Evolutionary conservation across 2,888 invertebrate genomes (phyloP), one percentile per base, ranked within the genome.

Genomic region (Caenorhabditis sp.): DNA sequence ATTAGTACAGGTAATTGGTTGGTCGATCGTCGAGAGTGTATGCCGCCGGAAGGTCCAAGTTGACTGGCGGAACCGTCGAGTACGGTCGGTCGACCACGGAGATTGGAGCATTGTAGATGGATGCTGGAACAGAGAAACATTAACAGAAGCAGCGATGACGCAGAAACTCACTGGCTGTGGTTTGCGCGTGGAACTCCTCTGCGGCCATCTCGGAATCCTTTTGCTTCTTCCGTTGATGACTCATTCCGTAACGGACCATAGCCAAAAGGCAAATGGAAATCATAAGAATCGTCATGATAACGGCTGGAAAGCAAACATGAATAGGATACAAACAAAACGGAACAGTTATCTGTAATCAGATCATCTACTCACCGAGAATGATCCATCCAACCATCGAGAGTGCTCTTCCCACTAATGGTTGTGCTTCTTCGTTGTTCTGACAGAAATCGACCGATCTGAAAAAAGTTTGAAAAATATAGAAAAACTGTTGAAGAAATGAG

Each of bases 371-470:
- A 91, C 91, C 90, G 9, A 91, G 86, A 67, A 91, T 91, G 79
- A 91, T 91, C 91, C 91, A 91, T 70, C 90, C 89, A 47, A 90
- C 89, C 69, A 91, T 83, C 8, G 87, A 87, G 13, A 90, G 82
- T 37, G 91, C 89, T 60, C 83, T 83, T 51, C 88, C 89, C 53
- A 85, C 83, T 53, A 89, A 77, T 9, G 89, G 88, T 77, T 88
- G 83, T 37, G 87, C 85, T 65, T 85, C 85, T 69, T 89, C 90
- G 60, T 81, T 83, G 76, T 89, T 85, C 24, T 85, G 87, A 77
- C 89, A 89, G 71, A 88, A 88, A 83, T 90, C 90, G 58, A 86
- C 79, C 18, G 88, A 89, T 72, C 90, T 85, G 61, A 37, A 79
- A 65, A 28, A 18, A 56, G 44, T 18, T 6, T 53, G 35, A 18